Evolutionary conservation across 2,888 invertebrate species (phyloP).

Genomic region (Leucophora obtusa): DNA sequence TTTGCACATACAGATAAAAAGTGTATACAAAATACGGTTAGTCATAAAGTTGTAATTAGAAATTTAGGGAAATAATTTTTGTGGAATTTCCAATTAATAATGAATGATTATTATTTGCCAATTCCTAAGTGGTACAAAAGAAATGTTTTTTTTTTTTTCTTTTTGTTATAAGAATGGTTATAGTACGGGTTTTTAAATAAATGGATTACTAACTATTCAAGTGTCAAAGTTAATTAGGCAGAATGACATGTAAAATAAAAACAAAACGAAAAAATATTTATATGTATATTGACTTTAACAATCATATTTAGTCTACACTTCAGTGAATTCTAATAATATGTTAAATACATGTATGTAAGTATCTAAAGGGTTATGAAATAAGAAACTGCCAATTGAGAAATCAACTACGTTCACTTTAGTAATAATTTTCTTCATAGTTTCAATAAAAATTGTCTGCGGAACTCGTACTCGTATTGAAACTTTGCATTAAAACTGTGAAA

Average conservation of each 20-base stretch:
- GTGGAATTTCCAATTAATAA: conserved; percentile 61
- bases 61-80: conserved; percentile 45
- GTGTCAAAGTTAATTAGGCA: conserved; percentile 63
- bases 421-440: too few relatives aligned
- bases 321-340: conserved; percentile 41
- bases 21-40: conserved; percentile 12
- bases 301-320: conserved; percentile 32
- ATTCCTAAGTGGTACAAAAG: conserved; percentile 45
- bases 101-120: conserved; percentile 63
- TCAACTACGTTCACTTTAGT: too few relatives aligned
- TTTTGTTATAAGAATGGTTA: not conserved
- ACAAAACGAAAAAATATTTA: conserved; percentile 26
- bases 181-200: conserved; percentile 32
- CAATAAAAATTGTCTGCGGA: too few relatives aligned
- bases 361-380: too few relatives aligned
- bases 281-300: conserved; percentile 36
- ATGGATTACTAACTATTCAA: conserved; percentile 58
- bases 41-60: conserved; percentile 62
- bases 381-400: too few relatives aligned
- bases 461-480: too few relatives aligned
- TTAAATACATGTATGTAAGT: too few relatives aligned
- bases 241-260: conserved; percentile 53
- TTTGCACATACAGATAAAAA: not conserved
- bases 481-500: too few relatives aligned
- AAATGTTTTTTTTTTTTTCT: not conserved